Base-by-base conservation (phyloP, 2,797 vertebrate species). In the Trematomus bernacchii region DNA sequence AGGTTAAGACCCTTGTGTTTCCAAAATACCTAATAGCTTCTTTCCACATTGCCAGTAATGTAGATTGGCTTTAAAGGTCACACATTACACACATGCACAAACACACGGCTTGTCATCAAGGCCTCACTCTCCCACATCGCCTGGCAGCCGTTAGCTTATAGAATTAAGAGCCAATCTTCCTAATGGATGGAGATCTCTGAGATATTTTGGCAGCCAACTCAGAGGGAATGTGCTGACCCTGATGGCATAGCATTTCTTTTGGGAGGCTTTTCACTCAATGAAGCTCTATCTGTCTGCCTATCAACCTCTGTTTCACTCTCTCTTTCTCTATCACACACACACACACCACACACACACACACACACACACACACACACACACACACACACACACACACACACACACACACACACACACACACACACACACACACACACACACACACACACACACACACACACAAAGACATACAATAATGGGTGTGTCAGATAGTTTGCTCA, bases 31-130 rank as follows among this genome's bases (percentile, higher is more conserved):
- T 85, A 54, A 83, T 65, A 42, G 67, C 84, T 52, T 76, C 68
- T 79, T 88, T 85, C 69, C 79, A 80, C 76, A 76, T 87, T 87
- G 79, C 85, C 85, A 71, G 79, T 82, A 53, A 80, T 80, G 87
- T n/a, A 87, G 88, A 93, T 94, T 90, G 81, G 82, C 93, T 91
- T 91, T 83, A 94, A 95, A 94, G 91, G 91, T 93, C 89, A 85
- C 5, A 18, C 47, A 7, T 14, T 11, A 44, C 58, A 50, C 47
- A 75, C 52, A 61, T 13, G 50, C 23, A 50, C 60, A 65, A 23
- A 78, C 66, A 48, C 79, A 42, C 73, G 37, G 63, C 72, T 50
- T 85, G 73, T 85, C 85, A 71, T 71, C 75, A 48, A 66, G 62
- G 67, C 66, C 60, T 55, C 76, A 64, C 66, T 42, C 83, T 64